A percentile compares a stretch with the other conserved stretches of the same genome.
These are phyloP conservation scores for Eupeodes latifasciatus DNA, from an alignment of 2,888 invertebrate species.

Conservation along the genomic window DNA sequence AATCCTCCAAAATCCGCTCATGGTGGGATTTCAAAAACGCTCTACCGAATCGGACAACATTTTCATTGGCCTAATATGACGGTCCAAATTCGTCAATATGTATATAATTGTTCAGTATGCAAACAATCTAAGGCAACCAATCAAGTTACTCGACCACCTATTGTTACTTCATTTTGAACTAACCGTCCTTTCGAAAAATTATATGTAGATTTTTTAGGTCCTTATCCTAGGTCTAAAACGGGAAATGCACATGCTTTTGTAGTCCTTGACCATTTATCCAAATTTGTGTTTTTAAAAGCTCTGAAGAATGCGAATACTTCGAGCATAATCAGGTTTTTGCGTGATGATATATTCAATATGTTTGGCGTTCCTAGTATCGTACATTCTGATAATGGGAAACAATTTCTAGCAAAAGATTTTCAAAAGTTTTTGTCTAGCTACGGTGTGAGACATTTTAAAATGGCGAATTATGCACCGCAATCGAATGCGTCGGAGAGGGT, in stretches of 20 bases:
- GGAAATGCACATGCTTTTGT: not conserved
- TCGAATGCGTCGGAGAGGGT: conserved; percentile 78
- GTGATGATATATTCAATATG: not conserved
- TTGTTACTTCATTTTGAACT: not conserved
- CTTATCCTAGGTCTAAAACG: not conserved
- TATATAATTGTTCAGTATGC: not conserved
- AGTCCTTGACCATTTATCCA: not conserved
- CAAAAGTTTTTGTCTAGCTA: too few species aligned
- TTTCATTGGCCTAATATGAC: too few species aligned
- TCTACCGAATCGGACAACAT: too few species aligned
- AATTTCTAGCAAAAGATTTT: too few species aligned
- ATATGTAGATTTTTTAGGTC: conserved; percentile 13
- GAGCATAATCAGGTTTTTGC: not conserved
- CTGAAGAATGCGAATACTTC: not conserved
- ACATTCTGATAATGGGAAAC: too few species aligned
- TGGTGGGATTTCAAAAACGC: too few species aligned
- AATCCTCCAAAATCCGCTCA: too few species aligned
- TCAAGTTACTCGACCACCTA: conserved; percentile 1
- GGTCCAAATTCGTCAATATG: conserved; percentile 1
- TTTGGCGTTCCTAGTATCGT: conserved; percentile 43
- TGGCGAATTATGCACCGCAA: conserved; percentile 27
- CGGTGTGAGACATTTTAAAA: conserved; percentile 53
- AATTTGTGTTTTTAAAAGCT: conserved; percentile 1
- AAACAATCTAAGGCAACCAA: conserved; percentile 23
- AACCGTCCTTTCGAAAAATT: conserved; percentile 2